Base-by-base conservation (phyloP, 2,888 invertebrate genomes). In the Noctua comes region DNA sequence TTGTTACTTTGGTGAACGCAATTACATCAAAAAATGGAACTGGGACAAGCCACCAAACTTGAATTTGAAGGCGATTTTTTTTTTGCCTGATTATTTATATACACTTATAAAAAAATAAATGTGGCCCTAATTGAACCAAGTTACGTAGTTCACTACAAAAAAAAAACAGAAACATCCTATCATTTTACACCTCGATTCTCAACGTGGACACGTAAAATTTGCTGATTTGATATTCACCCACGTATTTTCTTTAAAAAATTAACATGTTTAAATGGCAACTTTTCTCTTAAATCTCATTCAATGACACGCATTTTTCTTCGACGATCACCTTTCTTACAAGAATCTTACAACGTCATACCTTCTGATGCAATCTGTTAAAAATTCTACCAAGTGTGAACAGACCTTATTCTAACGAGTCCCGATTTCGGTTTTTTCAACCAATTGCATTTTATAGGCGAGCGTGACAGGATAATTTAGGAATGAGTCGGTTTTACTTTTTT, bases 381-480 rank as follows among this genome's bases (percentile, higher is more conserved):
- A 36, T 57, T 62, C 31, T 10, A 65, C 16, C 68, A 74, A 78
- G 80, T 89, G 83, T 89, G 76, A 76, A 82, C 74, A 18, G 24
- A 86, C 91, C 91, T 93, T 94, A 93, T 92, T 94, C 94, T 94
- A 95, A 95, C 94, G 94, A 95, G 94, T 95, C 94, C 92, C 93
- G 93, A 95, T 95, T 94, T 93, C 90, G 90, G 90, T 91, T 92
- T 91, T 94, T 94, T 94, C 94, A 95, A 92, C 95, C 96, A 96
- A 96, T 96, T 96, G 96, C 96, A 96, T 95, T 96, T 96, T 96
- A 96, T 96, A 96, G 96, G 93, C 94, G 94, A 96, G 94, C 96
- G 95, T 96, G 96, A 96, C 96, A 96, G 96, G 96, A 96, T 96
- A 96, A 96, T 96, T 96, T 96, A 95, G 92, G 95, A 94, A 96